A percentile compares a stretch with the other conserved stretches of the same genome.
Conservation (phyloP, 1,140 invertebrate species). For the Drosophila sturtevanti region DNA sequence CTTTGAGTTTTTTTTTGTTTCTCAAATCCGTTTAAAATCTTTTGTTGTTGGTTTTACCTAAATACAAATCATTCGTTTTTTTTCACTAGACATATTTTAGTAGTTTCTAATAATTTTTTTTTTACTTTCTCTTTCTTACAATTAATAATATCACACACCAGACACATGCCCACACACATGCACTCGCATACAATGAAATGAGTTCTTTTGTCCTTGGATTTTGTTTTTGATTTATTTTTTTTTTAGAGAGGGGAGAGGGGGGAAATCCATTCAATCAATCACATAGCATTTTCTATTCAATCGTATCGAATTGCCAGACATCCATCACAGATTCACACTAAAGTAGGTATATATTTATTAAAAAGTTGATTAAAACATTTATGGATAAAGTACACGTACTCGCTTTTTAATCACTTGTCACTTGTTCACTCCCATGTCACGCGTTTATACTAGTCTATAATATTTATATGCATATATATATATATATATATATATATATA, state of each 20-base stretch:
- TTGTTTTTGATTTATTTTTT: conserved; percentile 8
- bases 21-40: conserved; percentile 80
- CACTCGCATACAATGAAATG: conserved; percentile 64
- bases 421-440: conserved; percentile 21
- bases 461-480: no score
- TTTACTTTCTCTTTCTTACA: conserved; percentile 47
- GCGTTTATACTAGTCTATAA: conserved; percentile 9
- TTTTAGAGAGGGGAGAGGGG: neutral
- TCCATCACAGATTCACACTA: conserved; percentile 59
- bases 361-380: conserved; percentile 17
- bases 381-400: neutral
- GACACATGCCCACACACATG: conserved; percentile 59
- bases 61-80: conserved; percentile 55
- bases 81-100: conserved; percentile 33
- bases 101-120: neutral
- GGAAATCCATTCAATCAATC: conserved; percentile 4
- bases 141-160: conserved; percentile 78
- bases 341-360: conserved; percentile 23
- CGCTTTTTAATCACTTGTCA: neutral
- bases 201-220: conserved; percentile 3
- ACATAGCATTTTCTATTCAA: neutral
- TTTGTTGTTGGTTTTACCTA: conserved; percentile 60
- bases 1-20: conserved; percentile 28
- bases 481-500: no score
- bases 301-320: conserved; percentile 24